Percentiles rank a stretch among this genome's conserved stretches.
phyloP scores from a whole-genome alignment of 2,113 vertebrate genomes.

The Perccottus glenii region DNA sequence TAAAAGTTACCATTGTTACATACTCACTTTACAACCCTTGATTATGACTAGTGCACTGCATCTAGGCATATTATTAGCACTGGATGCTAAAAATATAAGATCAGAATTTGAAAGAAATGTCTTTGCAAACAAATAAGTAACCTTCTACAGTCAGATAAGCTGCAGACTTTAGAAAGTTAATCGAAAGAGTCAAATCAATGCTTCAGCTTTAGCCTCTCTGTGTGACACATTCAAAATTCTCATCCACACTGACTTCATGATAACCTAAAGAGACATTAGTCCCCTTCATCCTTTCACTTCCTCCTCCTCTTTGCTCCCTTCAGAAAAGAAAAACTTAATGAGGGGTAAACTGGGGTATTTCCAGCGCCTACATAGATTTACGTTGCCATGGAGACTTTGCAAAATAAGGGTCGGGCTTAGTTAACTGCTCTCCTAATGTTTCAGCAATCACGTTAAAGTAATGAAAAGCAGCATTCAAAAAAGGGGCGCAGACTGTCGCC shows the following conservation, averaged over 20 bases:
- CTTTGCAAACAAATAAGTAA: not conserved
- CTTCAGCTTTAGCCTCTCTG: not conserved
- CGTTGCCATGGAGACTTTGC: slow-evolving; percentile 68
- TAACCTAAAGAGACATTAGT: slow-evolving; percentile 16
- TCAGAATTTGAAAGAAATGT: not conserved
- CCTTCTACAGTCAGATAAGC: not conserved
- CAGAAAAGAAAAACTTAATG: slow-evolving; percentile 31
- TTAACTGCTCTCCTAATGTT: slow-evolving; percentile 59
- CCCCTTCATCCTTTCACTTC: slow-evolving; percentile 18
- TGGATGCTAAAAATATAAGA: too few relatives aligned
- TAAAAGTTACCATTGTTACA: too few relatives aligned
- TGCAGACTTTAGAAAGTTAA: not conserved
- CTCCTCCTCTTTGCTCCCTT: slow-evolving; percentile 14
- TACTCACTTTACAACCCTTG: too few relatives aligned
- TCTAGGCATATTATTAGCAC: too few relatives aligned
- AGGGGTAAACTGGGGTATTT: slow-evolving; percentile 67
- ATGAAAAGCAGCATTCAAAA: slow-evolving; percentile 61
- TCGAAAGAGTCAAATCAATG: not conserved
- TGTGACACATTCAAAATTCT: not conserved
- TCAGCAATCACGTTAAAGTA: slow-evolving; percentile 57
- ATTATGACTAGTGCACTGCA: too few relatives aligned
- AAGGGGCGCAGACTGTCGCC: slow-evolving; percentile 33
- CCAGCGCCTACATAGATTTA: slow-evolving; percentile 65
- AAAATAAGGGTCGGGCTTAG: slow-evolving; percentile 69
- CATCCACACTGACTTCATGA: slow-evolving; percentile 2